Base-by-base conservation (phyloP, 1,140 invertebrate genomes). In the Tetragonula clypearis region DNA sequence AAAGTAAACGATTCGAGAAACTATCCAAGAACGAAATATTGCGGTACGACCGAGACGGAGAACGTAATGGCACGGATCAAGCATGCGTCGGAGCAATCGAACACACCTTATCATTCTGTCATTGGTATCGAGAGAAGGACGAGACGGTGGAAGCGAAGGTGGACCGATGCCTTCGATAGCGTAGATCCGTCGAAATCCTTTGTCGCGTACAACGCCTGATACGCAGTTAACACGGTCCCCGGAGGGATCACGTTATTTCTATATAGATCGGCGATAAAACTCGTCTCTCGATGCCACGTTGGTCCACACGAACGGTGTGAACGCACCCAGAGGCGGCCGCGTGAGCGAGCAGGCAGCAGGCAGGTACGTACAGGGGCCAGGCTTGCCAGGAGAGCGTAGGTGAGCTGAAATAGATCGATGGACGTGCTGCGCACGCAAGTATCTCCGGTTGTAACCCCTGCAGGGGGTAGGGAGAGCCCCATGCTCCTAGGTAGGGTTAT, bases 361-460 rank as follows among this genome's bases (percentile, higher is more conserved):
- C 35, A 71, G 76, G 82, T 85, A 88, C 82, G 86, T 49, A 85
- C 49, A 77, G 69, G 75, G 58, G 83, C 87, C 84, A 88, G 86
- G 79, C 82, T 80, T 78, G 82, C 86, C 72, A 86, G 86, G 85
- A 85, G 81, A 86, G 84, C 90, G 88, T 91, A 92, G 88, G 91
- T 92, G 91, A 92, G 90, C 88, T 91, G 84, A 90, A 91, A 91
- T 92, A 92, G 91, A 92, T 92, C 91, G 91, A 92, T 92, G 91
- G 87, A 90, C 86, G 89, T 87, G 91, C 80, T 92, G 91, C 91
- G 91, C 90, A 92, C 91, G 91, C 91, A 92, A 91, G 89, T 86
- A 84, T 87, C 88, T 89, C 90, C 86, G 85, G 58, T 90, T 69
- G 74, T 88, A 74, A 69, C 78, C 75, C 78, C 87, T 90, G 62